phyloP scores from a whole-genome alignment of 1,140 invertebrate species.

The Bombus affinis region DNA sequence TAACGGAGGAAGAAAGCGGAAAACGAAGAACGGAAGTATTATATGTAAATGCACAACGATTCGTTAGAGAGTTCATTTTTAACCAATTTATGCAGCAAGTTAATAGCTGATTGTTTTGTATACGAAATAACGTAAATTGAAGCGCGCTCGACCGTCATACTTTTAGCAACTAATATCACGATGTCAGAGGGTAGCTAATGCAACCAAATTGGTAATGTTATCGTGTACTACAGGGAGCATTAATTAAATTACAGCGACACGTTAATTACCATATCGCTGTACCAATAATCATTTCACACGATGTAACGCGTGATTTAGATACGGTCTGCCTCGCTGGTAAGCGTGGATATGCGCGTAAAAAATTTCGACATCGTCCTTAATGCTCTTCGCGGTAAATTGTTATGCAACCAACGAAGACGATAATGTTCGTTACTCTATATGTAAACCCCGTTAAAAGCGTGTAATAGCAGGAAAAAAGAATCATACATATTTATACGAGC shows the following conservation, averaged over 20 bases:
- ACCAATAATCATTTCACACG: conserved; percentile 24
- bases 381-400: neutral
- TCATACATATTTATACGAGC: neutral
- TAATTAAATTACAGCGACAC: conserved; percentile 40
- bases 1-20: neutral
- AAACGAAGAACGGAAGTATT: neutral
- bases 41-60: neutral
- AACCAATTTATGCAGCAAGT: neutral
- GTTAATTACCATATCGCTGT: conserved; percentile 47
- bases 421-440: neutral
- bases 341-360: neutral
- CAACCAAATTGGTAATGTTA: conserved; percentile 38
- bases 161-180: conserved; percentile 24
- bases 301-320: conserved; percentile 8
- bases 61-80: neutral
- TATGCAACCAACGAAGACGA: neutral
- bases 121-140: neutral
- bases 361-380: neutral
- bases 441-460: neutral
- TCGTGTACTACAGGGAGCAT: conserved; percentile 21
- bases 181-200: conserved; percentile 17
- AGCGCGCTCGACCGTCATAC: neutral
- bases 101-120: neutral
- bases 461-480: neutral
- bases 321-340: too few relatives aligned